phyloP scores from a whole-genome alignment of 2,113 vertebrate genomes.

The Muntiacus muntjak region DNA sequence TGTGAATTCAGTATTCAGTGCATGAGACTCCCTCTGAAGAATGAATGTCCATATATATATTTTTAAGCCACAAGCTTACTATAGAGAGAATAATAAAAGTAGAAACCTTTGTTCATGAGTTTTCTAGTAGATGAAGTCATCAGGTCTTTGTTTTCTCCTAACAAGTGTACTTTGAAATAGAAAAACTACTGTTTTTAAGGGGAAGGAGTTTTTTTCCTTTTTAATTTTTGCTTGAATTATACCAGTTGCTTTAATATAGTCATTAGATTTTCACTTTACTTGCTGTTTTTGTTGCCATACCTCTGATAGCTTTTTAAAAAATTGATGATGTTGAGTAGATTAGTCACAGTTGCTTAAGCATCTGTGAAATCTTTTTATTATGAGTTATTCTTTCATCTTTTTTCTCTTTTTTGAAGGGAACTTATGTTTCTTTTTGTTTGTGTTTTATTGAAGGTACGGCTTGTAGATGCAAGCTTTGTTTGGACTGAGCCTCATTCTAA shows the following conservation, averaged over 20 bases:
- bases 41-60: not conserved
- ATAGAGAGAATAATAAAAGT: not conserved
- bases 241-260: not conserved
- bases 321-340: not conserved
- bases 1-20: not conserved
- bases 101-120: not conserved
- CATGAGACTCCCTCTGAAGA: not conserved
- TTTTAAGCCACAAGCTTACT: not conserved
- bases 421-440: not conserved
- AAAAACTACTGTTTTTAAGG: not conserved
- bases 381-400: not conserved
- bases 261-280: not conserved
- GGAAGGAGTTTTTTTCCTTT: not conserved
- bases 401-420: not conserved
- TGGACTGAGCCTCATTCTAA: constrained; percentile 99
- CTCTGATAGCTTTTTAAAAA: not conserved
- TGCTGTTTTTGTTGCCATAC: not conserved
- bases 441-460: constrained; percentile 85
- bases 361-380: not conserved
- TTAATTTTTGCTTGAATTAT: not conserved
- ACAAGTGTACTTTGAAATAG: not conserved
- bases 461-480: constrained; percentile 96
- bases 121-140: not conserved
- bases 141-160: not conserved
- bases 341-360: not conserved